phyloP scores from a whole-genome alignment of 35 echinoderm and acorn worm genomes.

The Stichopus chloronotus region DNA sequence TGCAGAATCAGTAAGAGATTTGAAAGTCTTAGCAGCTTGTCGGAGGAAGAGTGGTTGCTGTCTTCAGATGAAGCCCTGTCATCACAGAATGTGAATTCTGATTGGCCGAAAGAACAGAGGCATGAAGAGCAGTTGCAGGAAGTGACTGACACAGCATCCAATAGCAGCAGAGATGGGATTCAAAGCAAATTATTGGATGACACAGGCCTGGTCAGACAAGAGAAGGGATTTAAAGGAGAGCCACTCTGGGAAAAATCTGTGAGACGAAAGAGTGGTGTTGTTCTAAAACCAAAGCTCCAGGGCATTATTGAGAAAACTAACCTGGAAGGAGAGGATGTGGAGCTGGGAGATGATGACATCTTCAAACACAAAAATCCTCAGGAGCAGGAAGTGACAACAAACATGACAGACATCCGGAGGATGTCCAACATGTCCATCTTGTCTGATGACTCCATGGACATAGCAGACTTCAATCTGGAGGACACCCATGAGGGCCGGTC shows the following conservation, averaged over 20 bases:
- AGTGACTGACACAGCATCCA: background rate
- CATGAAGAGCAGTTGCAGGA: background rate
- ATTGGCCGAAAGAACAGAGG: background rate
- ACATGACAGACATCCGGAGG: slow-evolving; percentile 7
- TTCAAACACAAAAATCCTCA: slow-evolving; percentile 21
- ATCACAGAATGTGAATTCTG: background rate
- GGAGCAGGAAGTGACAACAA: background rate
- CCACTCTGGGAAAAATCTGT: background rate
- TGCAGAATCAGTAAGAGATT: background rate
- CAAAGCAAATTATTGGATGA: background rate
- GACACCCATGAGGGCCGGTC: slow-evolving; percentile 20
- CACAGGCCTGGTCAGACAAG: background rate
- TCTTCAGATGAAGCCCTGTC: background rate
- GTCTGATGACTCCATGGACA: slow-evolving; percentile 73
- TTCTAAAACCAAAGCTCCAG: slow-evolving; percentile 45
- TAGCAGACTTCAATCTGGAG: slow-evolving; percentile 8
- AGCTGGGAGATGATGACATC: slow-evolving; percentile 47
- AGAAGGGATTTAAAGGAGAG: background rate
- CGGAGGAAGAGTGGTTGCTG: background rate
- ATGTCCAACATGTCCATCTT: slow-evolving; percentile 50
- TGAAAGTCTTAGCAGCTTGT: background rate
- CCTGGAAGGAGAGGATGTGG: slow-evolving; percentile 23
- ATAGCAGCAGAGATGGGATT: background rate
- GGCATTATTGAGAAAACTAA: slow-evolving; percentile 54
- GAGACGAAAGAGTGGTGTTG: slow-evolving; percentile 19